These are phyloP conservation scores for Austrolebias charrua DNA, from an alignment of 2,797 vertebrate genomes.

Conservation along the genomic window DNA sequence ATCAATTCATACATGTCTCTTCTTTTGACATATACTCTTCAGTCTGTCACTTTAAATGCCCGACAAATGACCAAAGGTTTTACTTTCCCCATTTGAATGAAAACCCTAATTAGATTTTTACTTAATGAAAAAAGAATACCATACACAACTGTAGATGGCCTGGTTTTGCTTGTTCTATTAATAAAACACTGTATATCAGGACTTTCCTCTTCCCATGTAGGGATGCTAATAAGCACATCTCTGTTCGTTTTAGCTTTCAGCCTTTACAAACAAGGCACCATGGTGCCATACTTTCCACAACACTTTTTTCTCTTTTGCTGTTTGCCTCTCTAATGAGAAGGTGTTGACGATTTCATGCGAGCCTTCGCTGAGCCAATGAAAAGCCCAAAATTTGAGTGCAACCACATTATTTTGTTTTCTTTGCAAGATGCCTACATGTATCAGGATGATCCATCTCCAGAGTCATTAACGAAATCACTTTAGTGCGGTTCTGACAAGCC, in stretches of 20 bases:
- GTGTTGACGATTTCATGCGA: constrained; percentile 54
- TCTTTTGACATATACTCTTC: constrained; percentile 9
- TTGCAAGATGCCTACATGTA: constrained; percentile 71
- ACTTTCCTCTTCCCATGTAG: background rate
- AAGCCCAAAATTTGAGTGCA: constrained; percentile 51
- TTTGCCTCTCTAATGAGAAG: constrained; percentile 57
- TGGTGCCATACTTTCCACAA: constrained; percentile 30
- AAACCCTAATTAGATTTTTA: background rate
- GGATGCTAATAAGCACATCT: constrained; percentile 6
- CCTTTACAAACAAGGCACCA: constrained; percentile 22
- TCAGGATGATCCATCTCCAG: constrained; percentile 78
- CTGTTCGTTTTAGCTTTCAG: constrained; percentile 25
- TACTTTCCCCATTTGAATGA: background rate
- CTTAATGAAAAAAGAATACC: background rate
- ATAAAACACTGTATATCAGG: background rate
- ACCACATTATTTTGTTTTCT: constrained; percentile 70
- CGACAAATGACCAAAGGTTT: background rate
- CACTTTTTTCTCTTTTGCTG: constrained; percentile 29
- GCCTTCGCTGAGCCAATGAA: constrained; percentile 52
- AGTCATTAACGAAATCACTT: constrained; percentile 80
- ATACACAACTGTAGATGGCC: background rate
- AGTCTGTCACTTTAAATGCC: constrained; percentile 6
- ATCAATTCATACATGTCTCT: background rate
- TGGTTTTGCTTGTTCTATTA: background rate
- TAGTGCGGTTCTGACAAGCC: constrained; percentile 75